Percentiles rank a stretch among this genome's conserved stretches.
Evolutionary conservation across 2,113 vertebrate genomes (phyloP).

Genomic region (Chamaea fasciata): DNA sequence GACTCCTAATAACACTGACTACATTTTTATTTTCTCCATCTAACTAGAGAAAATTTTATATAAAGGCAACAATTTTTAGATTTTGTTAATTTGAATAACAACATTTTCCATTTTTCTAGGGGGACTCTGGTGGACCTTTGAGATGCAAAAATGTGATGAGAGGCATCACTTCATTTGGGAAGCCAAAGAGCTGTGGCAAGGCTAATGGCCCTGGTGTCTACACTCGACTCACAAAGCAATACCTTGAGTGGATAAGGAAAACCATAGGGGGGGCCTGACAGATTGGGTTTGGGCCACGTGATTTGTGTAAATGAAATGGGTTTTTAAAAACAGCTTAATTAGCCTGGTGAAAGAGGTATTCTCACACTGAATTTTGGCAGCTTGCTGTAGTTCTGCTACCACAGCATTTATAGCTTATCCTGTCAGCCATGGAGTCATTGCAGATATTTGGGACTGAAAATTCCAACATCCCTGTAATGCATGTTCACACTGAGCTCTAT

Average conservation of each 20-base stretch:
- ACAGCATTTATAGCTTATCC: background rate
- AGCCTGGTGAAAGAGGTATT: background rate
- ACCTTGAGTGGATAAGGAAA: slow-evolving; percentile 65
- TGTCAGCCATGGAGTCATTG: background rate
- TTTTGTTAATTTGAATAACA: background rate
- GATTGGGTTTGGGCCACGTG: background rate
- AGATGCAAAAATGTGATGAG: slow-evolving; percentile 33
- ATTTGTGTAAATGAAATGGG: background rate
- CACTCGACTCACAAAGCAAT: slow-evolving; percentile 38
- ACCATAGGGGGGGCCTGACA: background rate
- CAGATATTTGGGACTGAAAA: background rate
- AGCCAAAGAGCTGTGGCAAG: background rate
- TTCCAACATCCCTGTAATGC: background rate
- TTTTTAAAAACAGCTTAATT: background rate
- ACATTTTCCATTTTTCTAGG: slow-evolving; percentile 29
- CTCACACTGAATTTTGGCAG: background rate
- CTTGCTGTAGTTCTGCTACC: background rate
- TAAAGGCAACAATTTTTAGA: background rate
- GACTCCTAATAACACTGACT: background rate
- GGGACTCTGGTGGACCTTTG: slow-evolving; percentile 73
- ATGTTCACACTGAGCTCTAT: background rate
- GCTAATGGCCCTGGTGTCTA: slow-evolving; percentile 60
- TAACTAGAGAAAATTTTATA: background rate
- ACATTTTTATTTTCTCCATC: background rate
- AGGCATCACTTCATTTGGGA: slow-evolving; percentile 67